These are phyloP conservation scores for Paelopatides confundens DNA, from an alignment of 53 echinoderm and acorn worm species.

Conservation along the genomic window DNA sequence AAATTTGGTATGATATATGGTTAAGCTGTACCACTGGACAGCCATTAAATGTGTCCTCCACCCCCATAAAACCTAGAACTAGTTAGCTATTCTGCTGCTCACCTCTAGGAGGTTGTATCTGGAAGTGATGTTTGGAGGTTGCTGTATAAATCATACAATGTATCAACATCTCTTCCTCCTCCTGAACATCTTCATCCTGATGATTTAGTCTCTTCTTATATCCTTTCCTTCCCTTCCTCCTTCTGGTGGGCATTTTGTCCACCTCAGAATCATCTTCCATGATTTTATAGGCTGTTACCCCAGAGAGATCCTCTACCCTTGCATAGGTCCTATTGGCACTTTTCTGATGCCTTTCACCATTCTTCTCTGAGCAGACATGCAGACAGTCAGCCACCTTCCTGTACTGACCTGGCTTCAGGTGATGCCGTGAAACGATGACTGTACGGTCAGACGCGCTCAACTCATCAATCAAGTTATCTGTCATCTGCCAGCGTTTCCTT, in stretches of 20 bases:
- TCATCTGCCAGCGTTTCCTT: constrained; percentile 18
- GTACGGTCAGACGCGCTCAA: neutral
- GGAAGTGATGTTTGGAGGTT: constrained; percentile 30
- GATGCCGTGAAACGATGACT: constrained; percentile 23
- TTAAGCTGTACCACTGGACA: no score
- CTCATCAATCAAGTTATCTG: neutral
- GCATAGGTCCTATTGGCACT: neutral
- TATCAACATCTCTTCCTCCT: neutral
- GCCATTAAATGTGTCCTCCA: no score
- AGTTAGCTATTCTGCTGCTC: no score
- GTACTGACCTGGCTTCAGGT: neutral
- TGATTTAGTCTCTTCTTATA: neutral
- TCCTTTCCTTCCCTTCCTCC: neutral
- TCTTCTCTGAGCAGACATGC: constrained; percentile 3
- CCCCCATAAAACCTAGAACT: no score
- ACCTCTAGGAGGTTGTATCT: constrained; percentile 8
- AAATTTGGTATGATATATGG: no score
- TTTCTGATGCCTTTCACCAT: neutral
- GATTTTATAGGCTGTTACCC: neutral
- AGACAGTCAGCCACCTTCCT: neutral
- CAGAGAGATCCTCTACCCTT: neutral
- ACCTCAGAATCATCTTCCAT: neutral
- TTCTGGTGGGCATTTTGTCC: neutral
- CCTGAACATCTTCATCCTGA: neutral
- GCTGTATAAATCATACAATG: constrained; percentile 13